phyloP scores from a whole-genome alignment of 2,888 invertebrate genomes.

The Plusia festucae region DNA sequence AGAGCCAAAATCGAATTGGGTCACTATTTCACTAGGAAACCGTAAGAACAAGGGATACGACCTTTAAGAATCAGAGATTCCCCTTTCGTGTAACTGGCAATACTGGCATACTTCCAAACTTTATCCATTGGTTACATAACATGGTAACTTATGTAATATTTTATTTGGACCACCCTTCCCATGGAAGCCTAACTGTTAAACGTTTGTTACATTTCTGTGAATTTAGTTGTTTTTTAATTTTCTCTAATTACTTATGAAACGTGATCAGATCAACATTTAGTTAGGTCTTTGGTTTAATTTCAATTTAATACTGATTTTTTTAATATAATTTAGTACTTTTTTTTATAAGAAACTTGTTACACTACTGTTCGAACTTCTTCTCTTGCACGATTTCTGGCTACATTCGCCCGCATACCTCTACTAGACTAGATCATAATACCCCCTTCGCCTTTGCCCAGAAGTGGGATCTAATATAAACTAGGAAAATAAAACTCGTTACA shows the following conservation, averaged over 20 bases:
- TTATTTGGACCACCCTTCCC: conserved; percentile 37
- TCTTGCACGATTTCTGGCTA: too few species aligned
- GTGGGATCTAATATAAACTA: too few species aligned
- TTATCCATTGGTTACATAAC: conserved; percentile 62
- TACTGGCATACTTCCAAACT: conserved; percentile 63
- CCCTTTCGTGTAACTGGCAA: conserved; percentile 30
- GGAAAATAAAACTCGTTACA: too few species aligned
- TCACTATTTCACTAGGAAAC: conserved; percentile 10
- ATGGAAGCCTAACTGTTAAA: conserved; percentile 11
- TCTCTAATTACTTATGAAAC: not conserved
- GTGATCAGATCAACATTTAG: not conserved
- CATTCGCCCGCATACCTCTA: too few species aligned
- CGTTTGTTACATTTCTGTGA: not conserved
- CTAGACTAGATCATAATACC: too few species aligned
- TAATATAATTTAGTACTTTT: too few species aligned
- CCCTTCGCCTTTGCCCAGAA: too few species aligned
- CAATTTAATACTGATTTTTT: too few species aligned
- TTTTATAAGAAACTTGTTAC: too few species aligned
- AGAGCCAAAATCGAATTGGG: not conserved
- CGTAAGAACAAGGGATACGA: conserved; percentile 12
- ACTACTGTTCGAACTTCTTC: too few species aligned
- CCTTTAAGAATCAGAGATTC: conserved; percentile 47
- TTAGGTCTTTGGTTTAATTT: not conserved
- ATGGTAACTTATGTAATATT: conserved; percentile 54
- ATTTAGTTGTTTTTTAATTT: not conserved